Evolutionary conservation across 2,113 vertebrate genomes (phyloP), one percentile per base, ranked within the genome.

Genomic region (Tretioscincus oriximinensis): DNA sequence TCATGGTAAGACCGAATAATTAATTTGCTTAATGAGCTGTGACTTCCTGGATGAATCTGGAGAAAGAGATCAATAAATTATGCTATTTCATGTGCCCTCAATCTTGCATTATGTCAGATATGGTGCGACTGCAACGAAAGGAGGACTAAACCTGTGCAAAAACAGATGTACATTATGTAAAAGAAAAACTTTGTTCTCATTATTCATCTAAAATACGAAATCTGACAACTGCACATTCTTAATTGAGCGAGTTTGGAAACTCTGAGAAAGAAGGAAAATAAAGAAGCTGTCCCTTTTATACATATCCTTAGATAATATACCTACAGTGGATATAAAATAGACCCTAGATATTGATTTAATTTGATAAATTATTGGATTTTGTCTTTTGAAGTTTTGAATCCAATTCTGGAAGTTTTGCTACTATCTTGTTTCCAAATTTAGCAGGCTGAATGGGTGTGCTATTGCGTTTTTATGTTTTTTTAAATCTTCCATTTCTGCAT

Each of bases 21-120:
- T 81, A 99, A 90, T 51, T 96, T 97, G 88, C 97, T 96, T 2
- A 99, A 94, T 51, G 95, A 95, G 88, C 97, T 98, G 91, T 83
- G 96, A 80, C 97, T 99, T 84, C 97, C 97, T 81, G 96, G 95
- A 78, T 99, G 98, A 83, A 99, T 96, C 98, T 99, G 90, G 86
- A 88, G 9, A 12, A 31, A 64, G 21, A 28, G 54, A 16, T 58
- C 2, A 58, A 58, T 76, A 16, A 4, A 7, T 9, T 58, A 28
- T 35, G 22, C 63, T 8, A 10, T 1, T 5, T 5, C 14, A 73
- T 16, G 68, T 28, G 77, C 76, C 2, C 45, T 1, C n/a, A 72
- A 58, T 26, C 80, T 29, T 68, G 2, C 84, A 84, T 12, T 7
- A 70, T 20, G 70, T 6, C 24, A 24, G 2, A 49, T 81, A 1